Conservation (phyloP, 30 jellyfish, hydroid and myxozoan species). For the Turritopsis rubra region DNA sequence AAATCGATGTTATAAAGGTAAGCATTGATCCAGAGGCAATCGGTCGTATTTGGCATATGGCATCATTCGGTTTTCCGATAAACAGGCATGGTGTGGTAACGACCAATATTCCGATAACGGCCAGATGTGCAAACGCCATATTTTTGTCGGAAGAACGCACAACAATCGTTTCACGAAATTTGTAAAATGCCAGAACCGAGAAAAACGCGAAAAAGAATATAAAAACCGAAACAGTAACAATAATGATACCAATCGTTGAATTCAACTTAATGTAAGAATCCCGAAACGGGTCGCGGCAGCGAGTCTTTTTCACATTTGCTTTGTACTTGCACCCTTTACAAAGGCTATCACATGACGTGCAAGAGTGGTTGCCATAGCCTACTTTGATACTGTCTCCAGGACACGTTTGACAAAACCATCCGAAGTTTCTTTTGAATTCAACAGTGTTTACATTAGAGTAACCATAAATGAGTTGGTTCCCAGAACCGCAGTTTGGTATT, state of each 20-base stretch:
- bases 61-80: not conserved
- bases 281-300: not conserved
- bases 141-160: not conserved
- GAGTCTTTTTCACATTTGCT: not conserved
- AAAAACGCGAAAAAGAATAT: not conserved
- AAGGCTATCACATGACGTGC: not conserved
- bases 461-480: not conserved
- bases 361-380: not conserved
- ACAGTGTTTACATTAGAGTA: not conserved
- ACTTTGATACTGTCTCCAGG: not conserved
- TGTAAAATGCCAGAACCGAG: not conserved
- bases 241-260: not conserved
- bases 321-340: not conserved
- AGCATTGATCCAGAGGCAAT: not conserved
- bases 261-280: not conserved
- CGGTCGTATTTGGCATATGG: not conserved
- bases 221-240: not conserved
- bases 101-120: not conserved
- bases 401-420: not conserved
- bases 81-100: not conserved
- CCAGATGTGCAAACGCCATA: not conserved
- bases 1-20: not conserved
- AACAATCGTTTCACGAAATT: not conserved
- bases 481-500: not conserved
- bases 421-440: not conserved